Evolutionary conservation across 1,140 invertebrate species (phyloP), one percentile per base, ranked within the genome.

Genomic region (Bombus superbus): DNA sequence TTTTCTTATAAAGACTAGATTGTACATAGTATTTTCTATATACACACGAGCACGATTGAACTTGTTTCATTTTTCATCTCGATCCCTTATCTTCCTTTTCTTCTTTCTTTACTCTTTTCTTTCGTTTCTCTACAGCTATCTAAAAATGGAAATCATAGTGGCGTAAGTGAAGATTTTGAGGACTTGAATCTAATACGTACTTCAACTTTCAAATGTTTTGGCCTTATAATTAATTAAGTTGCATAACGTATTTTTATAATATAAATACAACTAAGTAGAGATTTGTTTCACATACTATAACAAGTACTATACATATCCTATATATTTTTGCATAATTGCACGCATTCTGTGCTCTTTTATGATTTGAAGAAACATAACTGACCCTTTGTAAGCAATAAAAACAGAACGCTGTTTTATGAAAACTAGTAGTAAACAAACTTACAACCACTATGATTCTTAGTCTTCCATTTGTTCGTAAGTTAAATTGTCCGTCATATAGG

Each of bases 31-130:
- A 89, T 89, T 79, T 68, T 1, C 57, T 84, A 83, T 88, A 72
- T 89, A 88, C 76, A 89, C 62, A 38, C 73, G 84, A 80, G 75
- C 87, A 80, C 81, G 74, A 59, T 75, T 35, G 53, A 79, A 71
- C 64, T 77, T 32, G 28, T 69, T 25, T 47, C 28, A 2, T 22
- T 11, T 38, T 44, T 59, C 13, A 35, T 11, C 11, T 5, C 38
- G 18, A 53, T 38, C 13, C 28, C 13, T 68, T 35, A 25, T 35
- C 18, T 38, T 22, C 22, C 11, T 9, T 44, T 44, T 9, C 22
- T 44, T 13, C 28, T 32, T n/a, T 9, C 3, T 15, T 2, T 35
- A 40, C 6, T 28, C 25, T 32, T 35, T n/a, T 3, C 32, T 28
- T 73, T 28, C 15, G 0, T n/a, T 10, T 35, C 8, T 35, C 18